phyloP scores from a whole-genome alignment of 2,888 invertebrate genomes.

The Lithophane leautieri region DNA sequence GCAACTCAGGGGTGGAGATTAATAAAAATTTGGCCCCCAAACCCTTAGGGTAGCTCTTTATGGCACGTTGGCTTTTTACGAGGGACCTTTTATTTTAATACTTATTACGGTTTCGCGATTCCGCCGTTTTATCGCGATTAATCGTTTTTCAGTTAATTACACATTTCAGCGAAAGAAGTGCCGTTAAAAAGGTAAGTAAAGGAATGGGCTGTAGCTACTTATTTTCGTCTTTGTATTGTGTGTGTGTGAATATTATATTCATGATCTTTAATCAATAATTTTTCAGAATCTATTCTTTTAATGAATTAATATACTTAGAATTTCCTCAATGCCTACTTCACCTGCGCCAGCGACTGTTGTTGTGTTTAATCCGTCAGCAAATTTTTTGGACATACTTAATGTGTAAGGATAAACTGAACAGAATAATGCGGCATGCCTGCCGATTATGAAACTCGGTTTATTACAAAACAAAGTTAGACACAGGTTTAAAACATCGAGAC shows the following conservation, averaged over 20 bases:
- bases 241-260: slow-evolving; percentile 8
- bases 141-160: slow-evolving; percentile 85
- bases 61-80: slow-evolving; percentile 86
- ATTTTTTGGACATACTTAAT: background rate
- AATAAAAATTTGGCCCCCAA: slow-evolving; percentile 86
- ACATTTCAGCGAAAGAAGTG: slow-evolving; percentile 73
- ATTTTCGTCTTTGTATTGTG: slow-evolving; percentile 21
- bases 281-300: background rate
- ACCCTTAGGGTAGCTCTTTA: slow-evolving; percentile 85
- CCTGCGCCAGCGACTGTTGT: background rate
- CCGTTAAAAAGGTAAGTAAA: slow-evolving; percentile 67
- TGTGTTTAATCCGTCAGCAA: no score
- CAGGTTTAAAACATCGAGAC: no score
- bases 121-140: slow-evolving; percentile 83
- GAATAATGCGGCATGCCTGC: no score
- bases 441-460: background rate
- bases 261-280: background rate
- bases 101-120: slow-evolving; percentile 85
- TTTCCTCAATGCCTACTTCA: background rate
- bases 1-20: slow-evolving; percentile 83
- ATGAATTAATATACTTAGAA: background rate
- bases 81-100: slow-evolving; percentile 86
- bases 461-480: background rate
- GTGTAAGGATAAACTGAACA: no score
- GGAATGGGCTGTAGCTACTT: slow-evolving; percentile 24